Evolutionary conservation across 2,888 invertebrate genomes (phyloP).

Genomic region (Sisyra nigra): DNA sequence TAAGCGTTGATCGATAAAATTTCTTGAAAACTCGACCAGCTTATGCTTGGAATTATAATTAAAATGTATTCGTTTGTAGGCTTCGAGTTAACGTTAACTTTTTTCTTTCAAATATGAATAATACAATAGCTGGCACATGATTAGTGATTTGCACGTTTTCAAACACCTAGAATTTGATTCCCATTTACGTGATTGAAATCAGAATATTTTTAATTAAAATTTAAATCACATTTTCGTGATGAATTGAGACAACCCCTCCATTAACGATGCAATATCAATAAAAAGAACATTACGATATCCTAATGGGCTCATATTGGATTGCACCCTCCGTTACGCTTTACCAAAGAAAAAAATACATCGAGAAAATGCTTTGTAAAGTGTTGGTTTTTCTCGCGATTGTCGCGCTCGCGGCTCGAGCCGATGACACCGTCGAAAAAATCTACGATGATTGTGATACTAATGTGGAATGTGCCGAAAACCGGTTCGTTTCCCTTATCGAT

Average conservation of each 20-base stretch:
- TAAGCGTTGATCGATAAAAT: too few relatives aligned
- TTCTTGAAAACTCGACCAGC: too few relatives aligned
- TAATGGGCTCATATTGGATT: too few relatives aligned
- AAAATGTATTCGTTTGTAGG: too few relatives aligned
- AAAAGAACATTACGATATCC: not conserved
- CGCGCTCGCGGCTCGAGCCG: not conserved
- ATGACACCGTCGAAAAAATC: slow-evolving; percentile 12
- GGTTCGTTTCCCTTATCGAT: slow-evolving; percentile 29
- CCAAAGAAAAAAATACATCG: not conserved
- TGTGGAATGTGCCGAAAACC: slow-evolving; percentile 24
- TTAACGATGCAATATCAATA: not conserved
- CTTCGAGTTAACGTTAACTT: too few relatives aligned
- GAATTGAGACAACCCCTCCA: not conserved
- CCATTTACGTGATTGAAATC: not conserved
- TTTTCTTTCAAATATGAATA: too few relatives aligned
- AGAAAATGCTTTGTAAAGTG: slow-evolving; percentile 1
- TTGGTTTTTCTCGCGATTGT: not conserved
- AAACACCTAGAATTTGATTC: slow-evolving; percentile 1
- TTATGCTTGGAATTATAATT: too few relatives aligned
- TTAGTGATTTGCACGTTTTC: too few relatives aligned
- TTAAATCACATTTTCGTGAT: not conserved
- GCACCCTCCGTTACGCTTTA: too few relatives aligned
- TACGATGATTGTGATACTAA: slow-evolving; percentile 19
- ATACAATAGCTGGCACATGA: too few relatives aligned
- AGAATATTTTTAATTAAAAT: too few relatives aligned